Conservation (phyloP, 37 sponge, comb jelly and placozoan genomes). For the Cladorhizidae sp. region DNA sequence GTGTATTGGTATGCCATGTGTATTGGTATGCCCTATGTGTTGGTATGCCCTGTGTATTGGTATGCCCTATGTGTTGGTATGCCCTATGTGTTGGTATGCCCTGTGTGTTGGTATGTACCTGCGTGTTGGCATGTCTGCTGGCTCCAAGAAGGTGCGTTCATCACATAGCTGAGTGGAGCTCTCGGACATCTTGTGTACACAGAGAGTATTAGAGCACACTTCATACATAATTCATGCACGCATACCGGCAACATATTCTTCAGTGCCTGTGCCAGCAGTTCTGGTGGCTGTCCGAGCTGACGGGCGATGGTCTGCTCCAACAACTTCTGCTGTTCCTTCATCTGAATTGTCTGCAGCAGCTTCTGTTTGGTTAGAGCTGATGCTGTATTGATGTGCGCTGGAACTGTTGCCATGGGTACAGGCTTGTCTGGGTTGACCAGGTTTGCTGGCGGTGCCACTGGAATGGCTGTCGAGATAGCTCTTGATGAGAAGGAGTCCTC, state of each 20-base stretch:
- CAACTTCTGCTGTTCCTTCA: conserved; percentile 56
- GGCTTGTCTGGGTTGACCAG: conserved; percentile 75
- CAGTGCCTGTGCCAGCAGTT: conserved; percentile 64
- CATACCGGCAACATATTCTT: conserved; percentile 42
- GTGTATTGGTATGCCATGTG: too few species aligned
- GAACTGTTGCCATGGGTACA: conserved; percentile 79
- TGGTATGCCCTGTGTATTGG: too few species aligned
- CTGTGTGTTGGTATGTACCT: not conserved
- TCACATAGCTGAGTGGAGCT: not conserved
- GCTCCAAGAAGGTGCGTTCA: not conserved
- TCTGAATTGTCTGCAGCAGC: conserved; percentile 59
- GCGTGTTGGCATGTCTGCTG: conserved; percentile 1
- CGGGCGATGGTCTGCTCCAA: conserved; percentile 30
- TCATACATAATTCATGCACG: too few species aligned
- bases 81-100: conserved; percentile 5
- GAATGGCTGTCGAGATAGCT: conserved; percentile 25
- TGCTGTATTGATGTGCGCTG: conserved; percentile 51
- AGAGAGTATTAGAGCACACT: too few species aligned
- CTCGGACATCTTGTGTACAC: too few species aligned
- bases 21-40: too few species aligned
- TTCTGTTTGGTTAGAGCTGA: conserved; percentile 65
- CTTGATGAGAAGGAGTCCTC: not conserved
- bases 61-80: too few species aligned
- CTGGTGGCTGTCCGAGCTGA: conserved; percentile 35
- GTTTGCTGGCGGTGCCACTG: conserved; percentile 76